phyloP scores from a whole-genome alignment of 2,888 invertebrate species.

The Volucella inflata region DNA sequence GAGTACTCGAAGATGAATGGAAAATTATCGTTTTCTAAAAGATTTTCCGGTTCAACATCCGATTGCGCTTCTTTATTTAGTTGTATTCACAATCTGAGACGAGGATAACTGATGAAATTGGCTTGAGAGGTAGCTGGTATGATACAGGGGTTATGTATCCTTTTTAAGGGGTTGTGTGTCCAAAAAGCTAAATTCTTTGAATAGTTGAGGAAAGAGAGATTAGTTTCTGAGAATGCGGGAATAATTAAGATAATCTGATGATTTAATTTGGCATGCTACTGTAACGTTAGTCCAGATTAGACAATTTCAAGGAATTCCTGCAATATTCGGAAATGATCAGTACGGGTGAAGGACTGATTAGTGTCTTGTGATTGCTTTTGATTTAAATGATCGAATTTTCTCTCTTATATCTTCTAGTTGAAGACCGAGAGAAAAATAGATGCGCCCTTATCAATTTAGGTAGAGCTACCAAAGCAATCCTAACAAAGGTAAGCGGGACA shows the following conservation, averaged over 20 bases:
- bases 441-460: too few relatives aligned
- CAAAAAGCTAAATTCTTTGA: neutral
- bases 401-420: too few relatives aligned
- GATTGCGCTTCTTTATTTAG: constrained; percentile 37
- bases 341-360: too few relatives aligned
- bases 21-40: constrained; percentile 54
- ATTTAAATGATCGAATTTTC: too few relatives aligned
- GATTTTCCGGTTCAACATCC: constrained; percentile 67
- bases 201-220: constrained; percentile 4
- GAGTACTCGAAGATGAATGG: constrained; percentile 3
- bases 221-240: neutral
- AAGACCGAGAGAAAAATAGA: too few relatives aligned
- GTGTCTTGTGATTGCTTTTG: too few relatives aligned
- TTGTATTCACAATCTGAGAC: constrained; percentile 6
- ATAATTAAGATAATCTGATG: constrained; percentile 17
- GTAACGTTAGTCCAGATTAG: too few relatives aligned
- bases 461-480: too few relatives aligned
- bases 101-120: constrained; percentile 27
- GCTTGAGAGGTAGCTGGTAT: neutral
- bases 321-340: too few relatives aligned
- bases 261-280: too few relatives aligned
- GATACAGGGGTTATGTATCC: neutral
- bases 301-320: too few relatives aligned
- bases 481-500: too few relatives aligned
- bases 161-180: neutral